Base-by-base conservation (phyloP, 2,113 vertebrate genomes). In the Syrrhaptes paradoxus region DNA sequence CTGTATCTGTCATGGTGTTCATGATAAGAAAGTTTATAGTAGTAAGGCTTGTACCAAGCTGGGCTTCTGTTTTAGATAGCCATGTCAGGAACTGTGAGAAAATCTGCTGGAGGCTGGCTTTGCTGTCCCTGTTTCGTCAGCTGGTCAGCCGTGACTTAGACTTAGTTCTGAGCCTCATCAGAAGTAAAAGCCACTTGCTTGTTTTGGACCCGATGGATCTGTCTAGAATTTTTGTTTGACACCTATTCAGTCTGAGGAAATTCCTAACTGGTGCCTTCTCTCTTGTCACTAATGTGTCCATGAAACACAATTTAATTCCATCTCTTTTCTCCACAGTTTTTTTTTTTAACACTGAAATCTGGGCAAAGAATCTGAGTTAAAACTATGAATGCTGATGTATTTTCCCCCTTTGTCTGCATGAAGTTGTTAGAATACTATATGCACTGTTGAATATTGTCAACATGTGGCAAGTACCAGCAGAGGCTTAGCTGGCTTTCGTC, bases 191-290 rank as follows among this genome's bases (percentile, higher is more conserved):
- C 41, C 79, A 36, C 83, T 62, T 96, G 70, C 87, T 94, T 95
- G 43, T 62, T 95, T 73, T 84, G 78, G 65, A 78, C 75, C 62
- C 6, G 6, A n/a, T 71, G 58, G 68, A 45, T 96, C 71, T 20
- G 57, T 85, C 85, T 86, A 75, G 91, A 93, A 84, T 51, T 95
- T 57, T 89, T 77, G 68, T 96, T 90, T 95, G 91, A 96, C 48
- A 82, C 70, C 41, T 72, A 11, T 91, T 95, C 87, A 63, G 45
- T 89, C 87, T 95, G 87, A 96, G 86, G 84, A 89, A 95, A 95
- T 88, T 88, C 73, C 89, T 89, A n/a, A 6, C 92, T 92, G 85
- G 29, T 57, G 68, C 67, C 80, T 86, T 95, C 92, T 85, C 79
- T 91, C 92, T 75, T 91, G 86, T 96, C 91, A 91, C 65, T 88